These are phyloP conservation scores for Zaprionus vittiger DNA, from an alignment of 1,140 invertebrate species.

Conservation along the genomic window DNA sequence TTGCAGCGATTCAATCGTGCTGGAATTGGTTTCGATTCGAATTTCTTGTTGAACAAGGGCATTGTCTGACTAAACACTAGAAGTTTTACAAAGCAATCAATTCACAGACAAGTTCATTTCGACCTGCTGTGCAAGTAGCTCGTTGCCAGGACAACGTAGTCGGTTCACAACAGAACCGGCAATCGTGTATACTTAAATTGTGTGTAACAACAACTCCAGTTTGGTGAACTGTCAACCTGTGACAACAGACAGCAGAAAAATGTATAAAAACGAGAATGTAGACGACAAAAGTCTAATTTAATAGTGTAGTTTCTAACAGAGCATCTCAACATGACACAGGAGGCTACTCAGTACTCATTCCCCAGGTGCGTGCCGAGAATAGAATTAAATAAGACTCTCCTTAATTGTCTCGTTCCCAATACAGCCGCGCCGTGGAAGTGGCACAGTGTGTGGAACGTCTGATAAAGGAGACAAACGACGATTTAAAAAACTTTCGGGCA, in stretches of 20 bases:
- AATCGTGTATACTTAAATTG: neutral
- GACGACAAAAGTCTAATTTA: neutral
- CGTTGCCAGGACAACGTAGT: slow-evolving; percentile 67
- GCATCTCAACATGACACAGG: slow-evolving; percentile 51
- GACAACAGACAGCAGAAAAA: slow-evolving; percentile 31
- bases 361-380: slow-evolving; percentile 35
- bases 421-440: slow-evolving; percentile 34
- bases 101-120: slow-evolving; percentile 10
- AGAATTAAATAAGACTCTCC: neutral
- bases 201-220: neutral
- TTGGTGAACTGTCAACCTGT: slow-evolving; percentile 40
- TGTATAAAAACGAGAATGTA: slow-evolving; percentile 1
- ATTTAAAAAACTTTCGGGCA: slow-evolving; percentile 44
- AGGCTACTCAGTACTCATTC: slow-evolving; percentile 31
- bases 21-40: slow-evolving; percentile 76
- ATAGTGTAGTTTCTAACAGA: neutral
- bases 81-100: slow-evolving; percentile 15
- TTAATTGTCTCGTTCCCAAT: neutral
- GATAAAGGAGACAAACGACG: slow-evolving; percentile 53
- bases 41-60: slow-evolving; percentile 83
- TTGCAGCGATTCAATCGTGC: slow-evolving; percentile 66
- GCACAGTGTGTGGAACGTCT: slow-evolving; percentile 48
- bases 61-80: slow-evolving; percentile 33
- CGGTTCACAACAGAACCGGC: slow-evolving; percentile 21
- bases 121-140: slow-evolving; percentile 8